Percentiles rank a stretch among this genome's conserved stretches.
Conservation (phyloP, 1,140 invertebrate species). For the Eriocheir sinensis region DNA sequence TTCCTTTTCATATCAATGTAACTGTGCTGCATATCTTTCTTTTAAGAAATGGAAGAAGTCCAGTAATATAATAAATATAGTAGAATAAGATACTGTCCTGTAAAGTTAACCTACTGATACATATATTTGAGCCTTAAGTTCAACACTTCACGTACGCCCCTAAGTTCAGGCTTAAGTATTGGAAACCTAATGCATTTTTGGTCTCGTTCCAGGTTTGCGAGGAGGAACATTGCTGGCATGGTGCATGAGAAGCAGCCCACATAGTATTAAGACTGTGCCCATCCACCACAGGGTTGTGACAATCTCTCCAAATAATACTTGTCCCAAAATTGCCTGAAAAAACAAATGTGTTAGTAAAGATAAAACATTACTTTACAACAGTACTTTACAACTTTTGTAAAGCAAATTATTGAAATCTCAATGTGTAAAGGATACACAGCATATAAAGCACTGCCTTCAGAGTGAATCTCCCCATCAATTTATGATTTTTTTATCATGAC, state of each 20-base stretch:
- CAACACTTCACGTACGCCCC: background rate
- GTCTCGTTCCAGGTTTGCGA: conserved; percentile 62
- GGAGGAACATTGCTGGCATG: conserved; percentile 58
- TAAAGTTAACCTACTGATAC: no score
- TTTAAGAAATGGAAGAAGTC: no score
- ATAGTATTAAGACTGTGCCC: conserved; percentile 59
- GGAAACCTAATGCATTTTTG: conserved; percentile 53
- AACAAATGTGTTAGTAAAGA: background rate
- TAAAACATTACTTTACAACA: background rate
- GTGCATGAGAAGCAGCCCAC: conserved; percentile 62
- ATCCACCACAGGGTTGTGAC: conserved; percentile 62
- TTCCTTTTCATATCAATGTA: no score
- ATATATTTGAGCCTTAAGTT: no score
- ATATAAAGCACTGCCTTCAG: no score
- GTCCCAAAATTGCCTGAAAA: conserved; percentile 60
- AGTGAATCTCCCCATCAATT: no score
- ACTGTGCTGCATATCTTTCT: no score
- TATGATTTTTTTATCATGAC: no score
- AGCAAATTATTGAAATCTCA: no score
- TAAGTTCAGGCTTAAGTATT: background rate
- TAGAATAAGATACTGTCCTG: no score
- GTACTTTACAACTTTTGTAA: background rate
- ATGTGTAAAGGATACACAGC: no score
- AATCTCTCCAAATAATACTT: conserved; percentile 65
- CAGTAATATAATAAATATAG: no score